Evolutionary conservation across 2,797 vertebrate species (phyloP), one percentile per base, ranked within the genome.

Genomic region (Chaetophractus vellerosus): DNA sequence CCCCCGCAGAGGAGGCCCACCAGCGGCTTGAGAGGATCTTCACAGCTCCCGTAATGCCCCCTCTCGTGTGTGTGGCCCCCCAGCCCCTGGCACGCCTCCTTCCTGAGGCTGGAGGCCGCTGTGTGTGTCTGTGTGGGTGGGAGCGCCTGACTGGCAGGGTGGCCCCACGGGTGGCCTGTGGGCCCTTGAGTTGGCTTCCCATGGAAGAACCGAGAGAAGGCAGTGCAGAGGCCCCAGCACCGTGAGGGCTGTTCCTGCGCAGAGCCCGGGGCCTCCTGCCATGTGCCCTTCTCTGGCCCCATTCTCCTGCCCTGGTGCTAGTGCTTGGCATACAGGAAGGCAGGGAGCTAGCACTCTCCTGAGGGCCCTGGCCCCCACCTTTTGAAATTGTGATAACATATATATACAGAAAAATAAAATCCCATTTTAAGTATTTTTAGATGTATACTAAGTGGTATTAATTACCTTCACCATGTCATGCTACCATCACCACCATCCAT

Each of bases 1-100:
- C 98, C 97, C 98, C 99, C 0, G 97, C 98, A 2, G 99, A 99
- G 97, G 99, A 99, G 97, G 99, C 99, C 41, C 99, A 99, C 98
- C 99, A 98, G 96, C 99, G 99, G 48, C 98, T 99, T 97, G 99
- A 99, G 98, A 99, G 98, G 99, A 99, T 99, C 99, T 99, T 99
- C 99, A 98, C 97, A 45, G 87, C 98, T 92, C 98, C 99, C 98
- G 99, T 99, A 99, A 99, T 98, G 97, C 82, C 21, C 16, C 69
- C 80, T 88, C 41, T 90, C 57, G 74, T 1, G 0, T 28, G 36
- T 92, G 76, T 38, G 82, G 74, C 82, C 59, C 41, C 76, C 31
- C 31, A 41, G 28, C 18, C 50, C 69, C 82, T 36, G 76, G 64
- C 33, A 1, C 23, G 24, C 68, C 66, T 41, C 64, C 66, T 50